Evolutionary conservation across 1,140 invertebrate genomes (phyloP), one percentile per base, ranked within the genome.

Genomic region (Delia radicum): DNA sequence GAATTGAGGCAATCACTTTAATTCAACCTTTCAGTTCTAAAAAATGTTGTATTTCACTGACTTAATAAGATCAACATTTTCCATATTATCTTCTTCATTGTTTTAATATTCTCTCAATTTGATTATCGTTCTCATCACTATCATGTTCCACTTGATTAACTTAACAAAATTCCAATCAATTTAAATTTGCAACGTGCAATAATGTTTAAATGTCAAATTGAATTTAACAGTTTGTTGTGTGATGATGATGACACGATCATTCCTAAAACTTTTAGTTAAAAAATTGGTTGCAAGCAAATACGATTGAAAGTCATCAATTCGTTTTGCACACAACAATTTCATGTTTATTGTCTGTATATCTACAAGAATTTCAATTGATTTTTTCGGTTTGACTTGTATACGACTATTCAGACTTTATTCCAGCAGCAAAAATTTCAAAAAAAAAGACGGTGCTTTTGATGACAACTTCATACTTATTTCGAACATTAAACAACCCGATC

Each of bases 141-240:
- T 69, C 65, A 69, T 69, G 65, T 69, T 69, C 65, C 65, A 37
- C 65, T 69, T 69, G 65, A 69, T 69, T 69, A 69, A 69, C 65
- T 69, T 69, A 69, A 69, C 65, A 69, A 69, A 69, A 69, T 69
- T 69, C 65, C 65, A 69, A 69, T 69, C 65, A 69, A 69, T 69
- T 69, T 69, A 69, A 69, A 69, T 69, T 69, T 69, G 65, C 65
- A 69, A 69, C 65, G 65, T 69, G 65, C 65, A 69, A 69, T 69
- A 69, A 69, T 69, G 65, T 69, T 69, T 33, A 69, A 69, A 69
- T 69, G 65, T 69, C 65, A 69, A 69, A 69, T 69, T 69, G 65
- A 33, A 69, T 69, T 69, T 33, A 69, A n/a, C 48, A 55, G 8
- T 55, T 21, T 21, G 48, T 18, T 21, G 24, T 15, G n/a, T 42